Base-by-base conservation (phyloP, 1,140 invertebrate species). In the Muscidifurax raptorellus region DNA sequence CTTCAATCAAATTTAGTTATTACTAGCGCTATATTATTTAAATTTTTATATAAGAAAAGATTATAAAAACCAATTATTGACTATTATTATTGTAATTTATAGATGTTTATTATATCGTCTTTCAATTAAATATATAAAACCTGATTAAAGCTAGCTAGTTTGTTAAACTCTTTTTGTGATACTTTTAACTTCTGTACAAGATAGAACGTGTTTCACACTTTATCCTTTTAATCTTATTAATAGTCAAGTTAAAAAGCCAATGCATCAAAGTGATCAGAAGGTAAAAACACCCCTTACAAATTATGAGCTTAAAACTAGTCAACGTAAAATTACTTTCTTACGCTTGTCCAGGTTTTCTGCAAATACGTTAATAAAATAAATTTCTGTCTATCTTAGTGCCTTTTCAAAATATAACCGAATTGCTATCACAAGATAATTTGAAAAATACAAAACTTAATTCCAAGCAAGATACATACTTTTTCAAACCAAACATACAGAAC, bases 151-250 rank as follows among this genome's bases (percentile, higher is more conserved):
- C 27, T 80, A 74, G 7, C 47, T 66, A 71, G 78, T 78, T 71
- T 9, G 0, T 78, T 84, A 78, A 36, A 84, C 28, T 81, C 18
- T 71, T 81, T 80, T 69, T 47, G 52, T 52, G 25, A 85, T 82
- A 75, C 25, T 78, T 40, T 69, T 64, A 82, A 81, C 66, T 79
- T 82, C 74, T 86, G 75, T 86, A 82, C 75, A 83, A 82, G 66
- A 67, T 86, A 79, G 15, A 85, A 76, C 30, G 64, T 28, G 32
- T 36, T 69, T 27, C 64, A 47, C 15, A 28, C 22, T 76, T 22
- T 5, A n/a, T 52, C 10, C 36, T 74, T 79, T 25, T 12, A 64
- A 44, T 72, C 32, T 79, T 75, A 7, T n/a, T 59, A 1, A 59
- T n/a, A n/a, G 30, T 80, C 22, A 30, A 28, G 6, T 0, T 84